Percentiles rank a stretch among this genome's conserved stretches.
Conservation (phyloP, 2,113 vertebrate species). For the Pedionomus torquatus region DNA sequence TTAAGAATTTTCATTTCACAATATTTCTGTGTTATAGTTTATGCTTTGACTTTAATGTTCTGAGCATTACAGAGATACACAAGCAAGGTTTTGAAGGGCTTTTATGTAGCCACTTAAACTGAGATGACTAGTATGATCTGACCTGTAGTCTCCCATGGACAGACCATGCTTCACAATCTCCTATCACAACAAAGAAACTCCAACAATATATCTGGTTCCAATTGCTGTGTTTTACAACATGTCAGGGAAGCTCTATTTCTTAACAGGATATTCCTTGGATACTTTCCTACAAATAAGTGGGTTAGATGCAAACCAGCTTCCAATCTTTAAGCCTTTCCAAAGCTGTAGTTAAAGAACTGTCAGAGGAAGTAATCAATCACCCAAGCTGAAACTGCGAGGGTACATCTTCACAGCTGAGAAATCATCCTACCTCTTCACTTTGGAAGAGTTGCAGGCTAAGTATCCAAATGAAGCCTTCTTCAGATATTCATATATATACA, state of each 20-base stretch:
- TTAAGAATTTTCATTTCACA: neutral
- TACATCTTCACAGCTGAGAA: neutral
- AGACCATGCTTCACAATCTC: neutral
- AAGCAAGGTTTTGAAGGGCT: neutral
- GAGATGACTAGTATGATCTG: neutral
- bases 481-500: neutral
- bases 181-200: neutral
- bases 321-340: slow-evolving; percentile 1
- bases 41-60: neutral
- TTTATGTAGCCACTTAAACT: neutral
- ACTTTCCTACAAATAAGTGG: neutral
- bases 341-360: neutral
- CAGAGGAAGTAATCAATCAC: slow-evolving; percentile 21
- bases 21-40: neutral
- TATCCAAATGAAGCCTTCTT: neutral
- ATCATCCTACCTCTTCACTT: neutral
- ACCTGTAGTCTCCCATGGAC: neutral
- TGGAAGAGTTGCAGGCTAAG: neutral
- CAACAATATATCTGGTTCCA: neutral
- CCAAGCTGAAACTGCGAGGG: neutral
- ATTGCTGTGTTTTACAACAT: neutral
- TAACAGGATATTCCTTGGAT: neutral
- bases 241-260: neutral
- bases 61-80: neutral
- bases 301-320: neutral